These are phyloP conservation scores for Phoebastria nigripes DNA, from an alignment of 2,797 vertebrate genomes.

Conservation along the genomic window DNA sequence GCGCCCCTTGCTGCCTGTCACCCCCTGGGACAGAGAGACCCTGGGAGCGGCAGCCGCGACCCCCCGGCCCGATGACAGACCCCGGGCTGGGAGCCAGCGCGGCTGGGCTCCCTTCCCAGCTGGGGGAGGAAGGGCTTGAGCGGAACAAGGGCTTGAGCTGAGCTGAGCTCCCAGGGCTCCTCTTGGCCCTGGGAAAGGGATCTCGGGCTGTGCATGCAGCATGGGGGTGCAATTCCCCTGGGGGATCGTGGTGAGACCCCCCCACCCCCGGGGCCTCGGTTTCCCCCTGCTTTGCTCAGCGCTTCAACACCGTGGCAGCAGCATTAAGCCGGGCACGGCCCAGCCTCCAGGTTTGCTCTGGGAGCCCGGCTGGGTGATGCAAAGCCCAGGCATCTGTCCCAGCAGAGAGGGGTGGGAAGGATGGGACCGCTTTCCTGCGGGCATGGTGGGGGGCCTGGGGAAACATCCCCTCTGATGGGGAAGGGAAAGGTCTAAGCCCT, in stretches of 20 bases:
- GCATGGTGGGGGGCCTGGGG: background rate
- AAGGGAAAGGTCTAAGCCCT: background rate
- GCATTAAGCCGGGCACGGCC: background rate
- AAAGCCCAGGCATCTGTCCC: background rate
- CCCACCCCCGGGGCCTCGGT: background rate
- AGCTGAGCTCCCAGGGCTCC: background rate
- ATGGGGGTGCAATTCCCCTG: background rate
- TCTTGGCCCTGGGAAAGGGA: background rate
- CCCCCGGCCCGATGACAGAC: background rate
- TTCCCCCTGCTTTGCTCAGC: background rate
- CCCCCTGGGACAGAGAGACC: background rate
- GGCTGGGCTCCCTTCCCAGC: background rate
- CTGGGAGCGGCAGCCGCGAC: fast-evolving
- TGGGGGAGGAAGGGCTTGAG: background rate
- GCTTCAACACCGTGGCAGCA: background rate
- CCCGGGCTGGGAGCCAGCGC: background rate
- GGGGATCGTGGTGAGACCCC: background rate
- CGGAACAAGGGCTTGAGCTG: background rate
- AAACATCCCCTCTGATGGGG: background rate
- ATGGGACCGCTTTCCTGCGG: background rate
- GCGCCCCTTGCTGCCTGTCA: background rate
- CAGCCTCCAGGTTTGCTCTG: background rate
- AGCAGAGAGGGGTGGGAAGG: background rate
- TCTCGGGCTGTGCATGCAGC: background rate
- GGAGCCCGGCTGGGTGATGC: background rate